Evolutionary conservation across 2,888 invertebrate genomes (phyloP).

Genomic region (Euplagia quadripunctaria): DNA sequence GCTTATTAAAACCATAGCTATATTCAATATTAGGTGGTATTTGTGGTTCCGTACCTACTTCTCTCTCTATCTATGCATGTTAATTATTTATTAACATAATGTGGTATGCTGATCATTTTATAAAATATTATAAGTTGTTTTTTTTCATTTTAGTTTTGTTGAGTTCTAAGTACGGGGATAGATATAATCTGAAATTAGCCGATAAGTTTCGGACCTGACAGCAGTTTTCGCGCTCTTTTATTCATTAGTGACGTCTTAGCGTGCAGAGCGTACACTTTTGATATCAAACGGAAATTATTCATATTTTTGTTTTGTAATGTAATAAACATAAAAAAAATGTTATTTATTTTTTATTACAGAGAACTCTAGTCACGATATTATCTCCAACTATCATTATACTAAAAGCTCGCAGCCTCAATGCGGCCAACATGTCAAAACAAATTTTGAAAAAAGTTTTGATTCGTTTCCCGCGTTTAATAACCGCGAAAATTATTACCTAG

Average conservation of each 20-base stretch:
- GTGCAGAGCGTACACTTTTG: neutral
- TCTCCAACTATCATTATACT: conserved; percentile 74
- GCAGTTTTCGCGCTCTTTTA: neutral
- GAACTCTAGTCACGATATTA: conserved; percentile 8
- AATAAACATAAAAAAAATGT: neutral
- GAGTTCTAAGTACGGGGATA: too few relatives aligned
- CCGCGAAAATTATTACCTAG: conserved; percentile 73
- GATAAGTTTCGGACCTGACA: neutral
- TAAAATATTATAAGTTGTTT: neutral
- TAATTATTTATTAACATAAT: neutral
- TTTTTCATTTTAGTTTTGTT: neutral
- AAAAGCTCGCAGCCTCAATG: conserved; percentile 63
- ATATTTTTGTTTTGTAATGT: neutral
- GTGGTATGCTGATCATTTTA: neutral
- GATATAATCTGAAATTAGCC: too few relatives aligned
- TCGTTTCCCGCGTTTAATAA: conserved; percentile 68
- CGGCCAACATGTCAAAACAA: conserved; percentile 79
- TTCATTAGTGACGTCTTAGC: neutral
- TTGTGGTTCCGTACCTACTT: conserved; percentile 17
- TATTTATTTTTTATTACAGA: neutral
- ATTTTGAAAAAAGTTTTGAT: conserved; percentile 67
- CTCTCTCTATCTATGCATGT: neutral
- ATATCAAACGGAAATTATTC: neutral
- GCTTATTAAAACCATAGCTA: conserved; percentile 51
- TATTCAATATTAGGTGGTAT: neutral